phyloP scores from a whole-genome alignment of 2,888 invertebrate species.

The Parnassius glacialis region DNA sequence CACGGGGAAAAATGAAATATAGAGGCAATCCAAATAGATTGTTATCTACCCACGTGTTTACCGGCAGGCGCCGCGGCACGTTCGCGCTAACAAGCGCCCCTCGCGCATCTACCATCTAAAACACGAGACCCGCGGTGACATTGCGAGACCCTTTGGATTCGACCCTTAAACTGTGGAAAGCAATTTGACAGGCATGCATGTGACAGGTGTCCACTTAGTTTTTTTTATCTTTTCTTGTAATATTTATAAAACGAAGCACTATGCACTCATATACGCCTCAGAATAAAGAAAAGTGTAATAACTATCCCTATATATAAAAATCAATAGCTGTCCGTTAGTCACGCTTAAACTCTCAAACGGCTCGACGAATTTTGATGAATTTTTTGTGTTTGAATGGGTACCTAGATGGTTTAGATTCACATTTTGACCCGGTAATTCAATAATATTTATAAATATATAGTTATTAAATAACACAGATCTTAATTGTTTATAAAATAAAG shows the following conservation, averaged over 20 bases:
- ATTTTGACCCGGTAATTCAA: too few relatives aligned
- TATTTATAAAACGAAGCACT: conserved; percentile 1
- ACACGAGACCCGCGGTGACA: conserved; percentile 52
- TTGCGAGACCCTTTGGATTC: conserved; percentile 57
- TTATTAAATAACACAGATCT: too few relatives aligned
- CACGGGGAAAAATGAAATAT: conserved; percentile 80
- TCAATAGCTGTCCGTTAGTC: too few relatives aligned
- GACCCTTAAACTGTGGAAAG: conserved; percentile 33
- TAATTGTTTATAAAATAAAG: too few relatives aligned
- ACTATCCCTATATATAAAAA: too few relatives aligned
- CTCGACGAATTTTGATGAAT: too few relatives aligned
- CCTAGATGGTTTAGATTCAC: too few relatives aligned
- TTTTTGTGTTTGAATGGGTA: too few relatives aligned
- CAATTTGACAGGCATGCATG: conserved; percentile 60
- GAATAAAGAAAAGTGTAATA: too few relatives aligned
- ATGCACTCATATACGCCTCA: too few relatives aligned
- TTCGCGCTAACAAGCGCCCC: conserved; percentile 74
- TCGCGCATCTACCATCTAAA: conserved; percentile 51
- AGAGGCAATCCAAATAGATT: conserved; percentile 81
- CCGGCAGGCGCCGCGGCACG: conserved; percentile 74
- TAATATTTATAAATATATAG: too few relatives aligned
- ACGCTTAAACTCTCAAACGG: too few relatives aligned
- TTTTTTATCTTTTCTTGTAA: conserved; percentile 39
- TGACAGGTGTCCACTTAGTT: conserved; percentile 65
- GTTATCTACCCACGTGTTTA: conserved; percentile 81